These are phyloP conservation scores for Spinibarbus caldwelli DNA, from an alignment of 2,797 vertebrate genomes.

Conservation along the genomic window DNA sequence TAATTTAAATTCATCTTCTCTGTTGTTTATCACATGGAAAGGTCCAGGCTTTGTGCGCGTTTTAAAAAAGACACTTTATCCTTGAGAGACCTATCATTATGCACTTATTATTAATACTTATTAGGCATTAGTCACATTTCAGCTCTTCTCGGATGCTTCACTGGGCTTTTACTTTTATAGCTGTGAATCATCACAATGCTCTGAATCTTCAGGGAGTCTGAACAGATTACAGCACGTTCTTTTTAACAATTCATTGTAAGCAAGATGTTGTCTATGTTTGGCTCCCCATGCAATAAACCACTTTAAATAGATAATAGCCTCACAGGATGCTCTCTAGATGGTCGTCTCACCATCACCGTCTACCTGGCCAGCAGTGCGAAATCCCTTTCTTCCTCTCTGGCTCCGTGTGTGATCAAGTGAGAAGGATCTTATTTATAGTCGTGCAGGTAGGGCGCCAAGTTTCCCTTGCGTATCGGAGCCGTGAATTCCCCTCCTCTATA, in stretches of 20 bases:
- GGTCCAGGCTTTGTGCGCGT: neutral
- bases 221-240: neutral
- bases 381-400: conserved; percentile 29
- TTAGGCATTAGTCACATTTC: conserved; percentile 8
- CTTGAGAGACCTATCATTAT: neutral
- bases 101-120: conserved; percentile 24
- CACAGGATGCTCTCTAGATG: neutral
- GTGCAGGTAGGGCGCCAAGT: conserved; percentile 63
- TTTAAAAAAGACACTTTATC: neutral
- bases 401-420: conserved; percentile 56
- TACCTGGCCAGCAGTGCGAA: conserved; percentile 18
- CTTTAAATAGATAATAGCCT: conserved; percentile 13
- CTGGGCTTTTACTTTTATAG: neutral
- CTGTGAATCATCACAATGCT: conserved; percentile 11
- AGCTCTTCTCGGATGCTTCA: neutral
- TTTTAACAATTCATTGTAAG: conserved; percentile 5
- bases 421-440: conserved; percentile 68
- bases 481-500: conserved; percentile 61
- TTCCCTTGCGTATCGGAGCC: conserved; percentile 59
- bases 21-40: neutral
- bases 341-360: neutral
- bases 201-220: neutral
- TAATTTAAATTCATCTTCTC: conserved; percentile 1
- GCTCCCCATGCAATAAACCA: neutral
- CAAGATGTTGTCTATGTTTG: conserved; percentile 19